Evolutionary conservation across 2,888 invertebrate genomes (phyloP), one percentile per base, ranked within the genome.

Genomic region (Sphinx pinastri): DNA sequence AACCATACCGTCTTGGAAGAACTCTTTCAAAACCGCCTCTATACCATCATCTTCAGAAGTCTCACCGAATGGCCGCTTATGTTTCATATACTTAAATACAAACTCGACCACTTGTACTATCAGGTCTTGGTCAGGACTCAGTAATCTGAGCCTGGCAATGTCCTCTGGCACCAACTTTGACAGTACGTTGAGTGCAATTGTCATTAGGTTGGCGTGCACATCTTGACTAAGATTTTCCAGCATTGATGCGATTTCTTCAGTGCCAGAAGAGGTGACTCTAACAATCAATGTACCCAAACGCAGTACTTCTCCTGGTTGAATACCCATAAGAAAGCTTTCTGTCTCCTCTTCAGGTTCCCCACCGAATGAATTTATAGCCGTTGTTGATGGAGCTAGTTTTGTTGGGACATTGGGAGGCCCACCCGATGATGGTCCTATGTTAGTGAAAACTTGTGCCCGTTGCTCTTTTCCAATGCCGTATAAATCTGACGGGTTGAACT

Each of bases 71-170:
- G 93, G 93, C 70, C 91, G 84, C 47, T 89, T 47, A 6, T 87
- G 88, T 76, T 90, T 92, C 84, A 94, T 81, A 69, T 91, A 94
- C 69, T 92, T 88, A 58, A 92, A 93, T 2, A 94, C 90, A 70
- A 92, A 94, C 16, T 88, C 84, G 0, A 94, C 92, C 1, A 93
- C 82, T 80, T 92, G 91, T 0, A 88, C 85, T 12, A 94, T 86
- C 55, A 93, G 78, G 74, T 94, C 94, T 74, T 91, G 87, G 14
- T 94, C 92, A 0, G 92, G 91, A 67, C 87, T 92, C 38, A 94
- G 74, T 0, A 93, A 75, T 16, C 85, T 83, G 0, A 94, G 74
- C 54, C 82, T 84, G 0, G 91, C 88, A 10, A 93, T 89, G 6
- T 93, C 92, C 25, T 81, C 84, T 0, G 93, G 93, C 0, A 93